Percentiles rank a stretch among this genome's conserved stretches.
Conservation (phyloP, 2,113 vertebrate genomes). For the Colossoma macropomum region DNA sequence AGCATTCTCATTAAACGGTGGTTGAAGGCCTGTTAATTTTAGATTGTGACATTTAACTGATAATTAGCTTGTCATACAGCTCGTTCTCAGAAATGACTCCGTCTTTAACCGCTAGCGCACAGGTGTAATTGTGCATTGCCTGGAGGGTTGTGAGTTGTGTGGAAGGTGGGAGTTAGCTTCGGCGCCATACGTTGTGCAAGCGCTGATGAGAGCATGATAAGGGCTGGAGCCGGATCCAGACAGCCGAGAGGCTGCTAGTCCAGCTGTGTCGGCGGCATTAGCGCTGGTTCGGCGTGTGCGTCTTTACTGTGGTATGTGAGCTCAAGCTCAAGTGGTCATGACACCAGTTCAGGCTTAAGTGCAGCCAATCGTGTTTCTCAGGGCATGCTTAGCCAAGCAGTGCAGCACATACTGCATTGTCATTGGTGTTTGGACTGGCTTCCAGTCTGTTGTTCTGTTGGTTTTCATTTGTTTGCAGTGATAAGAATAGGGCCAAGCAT, state of each 20-base stretch:
- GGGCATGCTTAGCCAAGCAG: not conserved
- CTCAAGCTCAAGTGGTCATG: constrained; percentile 13
- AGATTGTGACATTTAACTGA: constrained; percentile 37
- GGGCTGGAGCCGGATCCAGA: constrained; percentile 45
- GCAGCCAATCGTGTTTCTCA: constrained; percentile 1
- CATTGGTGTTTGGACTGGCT: constrained; percentile 1
- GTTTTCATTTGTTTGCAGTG: constrained; percentile 31
- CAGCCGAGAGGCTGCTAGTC: constrained; percentile 35
- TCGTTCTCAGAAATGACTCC: constrained; percentile 39
- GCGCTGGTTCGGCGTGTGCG: constrained; percentile 4
- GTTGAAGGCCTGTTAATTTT: constrained; percentile 45
- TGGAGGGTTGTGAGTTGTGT: constrained; percentile 74
- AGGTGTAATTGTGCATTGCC: constrained; percentile 78
- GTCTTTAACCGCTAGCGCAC: constrained; percentile 50
- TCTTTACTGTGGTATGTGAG: not conserved
- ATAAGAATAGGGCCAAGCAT: constrained; percentile 32
- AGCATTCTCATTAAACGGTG: constrained; percentile 38
- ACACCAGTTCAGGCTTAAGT: constrained; percentile 7
- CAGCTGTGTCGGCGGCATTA: constrained; percentile 39
- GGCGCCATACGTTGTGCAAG: constrained; percentile 84
- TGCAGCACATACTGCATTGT: not conserved
- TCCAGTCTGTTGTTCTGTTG: constrained; percentile 5
- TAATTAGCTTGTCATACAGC: constrained; percentile 35
- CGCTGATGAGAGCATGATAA: constrained; percentile 73
- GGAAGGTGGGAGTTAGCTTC: constrained; percentile 70